Base-by-base conservation (phyloP, 1,140 invertebrate genomes). In the Ganaspis sp. region DNA sequence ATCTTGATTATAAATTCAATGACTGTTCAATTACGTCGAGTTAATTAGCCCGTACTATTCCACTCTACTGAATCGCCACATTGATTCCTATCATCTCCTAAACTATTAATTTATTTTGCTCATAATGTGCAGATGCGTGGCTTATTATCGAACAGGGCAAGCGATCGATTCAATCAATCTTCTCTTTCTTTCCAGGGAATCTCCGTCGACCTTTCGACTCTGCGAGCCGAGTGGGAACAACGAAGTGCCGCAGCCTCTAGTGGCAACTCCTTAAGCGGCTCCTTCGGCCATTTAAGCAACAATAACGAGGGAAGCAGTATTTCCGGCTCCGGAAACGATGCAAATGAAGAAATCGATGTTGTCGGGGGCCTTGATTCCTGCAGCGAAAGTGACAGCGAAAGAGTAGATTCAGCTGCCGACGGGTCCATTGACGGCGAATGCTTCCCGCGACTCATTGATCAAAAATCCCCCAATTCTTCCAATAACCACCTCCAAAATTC, bases 161-260 rank as follows among this genome's bases (percentile, higher is more conserved):
- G 3, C 11, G 11, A 64, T 64, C 58, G 26, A 64, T 64, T 64
- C 15, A 64, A 64, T 64, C 23, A 64, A 64, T 70, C 3, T 76
- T 42, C 49, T 64, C 54, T 79, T 78, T 58, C 29, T 75, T 85
- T 84, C 8, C 83, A 91, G 90, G 97, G 96, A 72, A 97, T 98
- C 80, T 94, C 95, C 23, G 96, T 98, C 9, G 96, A 97, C 86
- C 87, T 98, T 73, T 95, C 97, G 80, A 96, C 96, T 0, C 90
- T 98, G 23, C 88, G 92, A 9, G 89, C 92, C n/a, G 96, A 97
- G 85, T 94, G 95, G 88, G 96, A 97, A 89, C 95, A 95, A 74
- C 91, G 95, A 53, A 94, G 93, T 70, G 86, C 88, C 0, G 87
- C 87, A 0, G 86, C 87, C 15, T 84, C 88, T 29, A 84, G 84